phyloP scores from a whole-genome alignment of 2,113 vertebrate species.

The Zosterops hypoxanthus region DNA sequence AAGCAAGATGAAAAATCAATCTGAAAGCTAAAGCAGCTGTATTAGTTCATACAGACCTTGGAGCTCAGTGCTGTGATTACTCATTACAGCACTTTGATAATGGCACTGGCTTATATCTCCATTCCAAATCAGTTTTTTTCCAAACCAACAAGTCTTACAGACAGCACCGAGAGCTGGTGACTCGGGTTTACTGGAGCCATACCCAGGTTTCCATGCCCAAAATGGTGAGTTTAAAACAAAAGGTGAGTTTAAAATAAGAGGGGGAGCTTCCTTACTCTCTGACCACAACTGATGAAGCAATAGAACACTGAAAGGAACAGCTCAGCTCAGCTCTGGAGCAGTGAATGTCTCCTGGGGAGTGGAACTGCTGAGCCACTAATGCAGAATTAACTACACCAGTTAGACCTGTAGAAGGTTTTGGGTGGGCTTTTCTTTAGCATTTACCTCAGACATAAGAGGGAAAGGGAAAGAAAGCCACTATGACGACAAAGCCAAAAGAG shows the following conservation, averaged over 20 bases:
- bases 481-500: background rate
- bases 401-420: fast-evolving
- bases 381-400: background rate
- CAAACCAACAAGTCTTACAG: background rate
- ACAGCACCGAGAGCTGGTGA: background rate
- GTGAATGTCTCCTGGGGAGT: background rate
- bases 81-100: background rate
- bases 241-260: background rate
- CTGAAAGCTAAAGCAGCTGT: background rate
- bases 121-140: background rate
- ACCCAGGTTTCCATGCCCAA: too few species aligned
- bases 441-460: background rate
- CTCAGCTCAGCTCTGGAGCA: background rate
- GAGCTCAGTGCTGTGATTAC: background rate
- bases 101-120: background rate
- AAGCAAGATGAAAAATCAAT: background rate
- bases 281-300: background rate
- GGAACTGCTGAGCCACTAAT: background rate
- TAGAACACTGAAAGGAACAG: background rate
- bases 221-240: background rate
- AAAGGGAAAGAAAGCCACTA: background rate
- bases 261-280: background rate
- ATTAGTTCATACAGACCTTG: background rate
- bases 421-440: background rate
- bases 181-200: background rate